Base-by-base conservation (phyloP, 2,113 vertebrate genomes). In the Numida meleagris region DNA sequence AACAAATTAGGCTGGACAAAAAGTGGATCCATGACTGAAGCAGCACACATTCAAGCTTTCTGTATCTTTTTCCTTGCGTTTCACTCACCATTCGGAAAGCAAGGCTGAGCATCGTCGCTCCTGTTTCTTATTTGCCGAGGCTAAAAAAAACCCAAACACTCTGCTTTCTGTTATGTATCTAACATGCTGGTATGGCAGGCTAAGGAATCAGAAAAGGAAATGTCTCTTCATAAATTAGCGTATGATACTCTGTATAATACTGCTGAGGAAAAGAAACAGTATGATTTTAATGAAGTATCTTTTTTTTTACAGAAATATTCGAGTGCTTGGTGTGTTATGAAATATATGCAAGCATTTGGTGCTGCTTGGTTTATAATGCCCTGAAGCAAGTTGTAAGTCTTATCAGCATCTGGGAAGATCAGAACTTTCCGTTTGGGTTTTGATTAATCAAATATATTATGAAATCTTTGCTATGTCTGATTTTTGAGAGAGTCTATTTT, bases 361-460 rank as follows among this genome's bases (percentile, higher is more conserved):
- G 42, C 42, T 79, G 76, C 72, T 84, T 89, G 62, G 82, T 81
- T 96, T 93, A 80, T 83, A 91, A 91, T 71, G 77, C 74, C 95
- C 78, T 86, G 72, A 89, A 93, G 91, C 59, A 93, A 94, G 73
- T 91, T 96, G 72, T 77, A 94, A 93, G 61, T 50, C 42, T 78
- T 88, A 88, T 93, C 86, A 93, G 91, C 61, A 94, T 90, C 90
- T 94, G 71, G 61, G 80, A 96, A 96, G 94, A 97, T 79, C 77
- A 94, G 72, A 94, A 77, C 89, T 94, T 95, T 85, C 45, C 17
- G 7, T 93, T 72, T 95, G 75, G 65, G 50, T 63, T 89, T 87
- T 95, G 75, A 74, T 94, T 95, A 95, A 93, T 96, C 91, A 96
- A 97, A 97, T 94, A 96, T 77, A 96, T 96, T 96, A 88, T 78